Conservation (phyloP, 1,140 invertebrate species). For the Drosophila ohnishii region DNA sequence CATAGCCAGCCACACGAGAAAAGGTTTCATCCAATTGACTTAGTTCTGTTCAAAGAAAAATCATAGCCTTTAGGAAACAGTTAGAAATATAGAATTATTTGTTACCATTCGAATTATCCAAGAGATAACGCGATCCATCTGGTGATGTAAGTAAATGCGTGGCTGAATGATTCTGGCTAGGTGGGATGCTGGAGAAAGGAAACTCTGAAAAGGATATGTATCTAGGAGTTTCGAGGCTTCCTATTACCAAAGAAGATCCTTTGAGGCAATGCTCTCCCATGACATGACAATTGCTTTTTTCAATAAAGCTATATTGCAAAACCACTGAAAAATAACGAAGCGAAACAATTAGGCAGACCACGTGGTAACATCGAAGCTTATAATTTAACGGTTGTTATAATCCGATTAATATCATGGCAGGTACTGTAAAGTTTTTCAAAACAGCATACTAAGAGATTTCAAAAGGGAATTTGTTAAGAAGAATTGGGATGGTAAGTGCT, state of each 20-base stretch:
- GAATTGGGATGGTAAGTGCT: no score
- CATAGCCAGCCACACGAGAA: conserved; percentile 74
- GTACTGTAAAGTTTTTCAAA: no score
- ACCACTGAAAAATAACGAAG: conserved; percentile 8
- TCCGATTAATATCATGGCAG: no score
- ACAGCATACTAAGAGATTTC: no score
- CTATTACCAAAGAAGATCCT: conserved; percentile 75
- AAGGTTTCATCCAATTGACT: conserved; percentile 76
- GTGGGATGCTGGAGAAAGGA: conserved; percentile 55
- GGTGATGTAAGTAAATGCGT: conserved; percentile 91
- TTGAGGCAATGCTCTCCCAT: conserved; percentile 79
- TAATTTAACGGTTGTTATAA: no score
- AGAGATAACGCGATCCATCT: conserved; percentile 89
- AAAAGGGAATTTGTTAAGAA: no score
- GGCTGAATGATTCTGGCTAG: conserved; percentile 86
- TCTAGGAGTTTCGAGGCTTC: neutral
- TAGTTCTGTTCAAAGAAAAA: conserved; percentile 36
- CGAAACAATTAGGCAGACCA: neutral
- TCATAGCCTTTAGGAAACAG: neutral
- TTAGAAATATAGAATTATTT: neutral
- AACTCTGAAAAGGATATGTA: neutral
- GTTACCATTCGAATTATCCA: conserved; percentile 86
- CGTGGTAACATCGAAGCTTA: no score
- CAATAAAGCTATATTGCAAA: conserved; percentile 6
- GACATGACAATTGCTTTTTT: conserved; percentile 58